Conservation (phyloP, 2,113 vertebrate genomes). For the Elachura formosa region DNA sequence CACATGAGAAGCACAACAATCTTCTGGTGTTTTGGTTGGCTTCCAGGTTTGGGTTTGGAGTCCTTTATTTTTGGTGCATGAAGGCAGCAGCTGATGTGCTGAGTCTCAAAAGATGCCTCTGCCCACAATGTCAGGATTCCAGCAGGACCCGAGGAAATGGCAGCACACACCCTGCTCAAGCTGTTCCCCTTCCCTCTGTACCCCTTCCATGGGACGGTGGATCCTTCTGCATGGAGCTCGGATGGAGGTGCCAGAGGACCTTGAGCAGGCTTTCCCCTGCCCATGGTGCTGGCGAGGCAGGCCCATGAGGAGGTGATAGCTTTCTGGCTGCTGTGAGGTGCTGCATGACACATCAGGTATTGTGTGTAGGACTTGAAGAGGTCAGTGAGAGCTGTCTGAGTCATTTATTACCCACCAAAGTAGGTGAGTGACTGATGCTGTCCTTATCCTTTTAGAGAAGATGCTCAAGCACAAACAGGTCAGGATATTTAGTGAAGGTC, state of each 20-base stretch:
- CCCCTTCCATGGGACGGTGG: background rate
- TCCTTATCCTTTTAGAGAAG: constrained; percentile 28
- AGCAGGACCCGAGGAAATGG: background rate
- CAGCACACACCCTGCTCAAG: background rate
- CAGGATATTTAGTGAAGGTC: background rate
- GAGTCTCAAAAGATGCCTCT: constrained; percentile 5
- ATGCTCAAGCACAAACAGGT: background rate
- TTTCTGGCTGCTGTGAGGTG: constrained; percentile 15
- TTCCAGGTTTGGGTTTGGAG: constrained; percentile 31
- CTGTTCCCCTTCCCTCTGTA: background rate
- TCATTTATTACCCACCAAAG: constrained; percentile 25
- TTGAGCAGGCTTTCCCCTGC: background rate
- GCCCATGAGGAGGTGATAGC: background rate
- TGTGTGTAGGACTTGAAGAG: constrained; percentile 23
- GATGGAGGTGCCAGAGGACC: background rate
- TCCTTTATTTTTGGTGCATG: constrained; percentile 5
- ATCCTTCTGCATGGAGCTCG: background rate
- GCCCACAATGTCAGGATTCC: background rate
- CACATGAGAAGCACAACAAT: background rate
- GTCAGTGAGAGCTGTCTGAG: constrained; percentile 32
- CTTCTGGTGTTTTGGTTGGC: constrained; percentile 26
- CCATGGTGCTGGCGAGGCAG: background rate
- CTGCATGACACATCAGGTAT: constrained; percentile 2
- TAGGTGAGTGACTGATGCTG: constrained; percentile 24
- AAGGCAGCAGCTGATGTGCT: constrained; percentile 45